Evolutionary conservation across 2,797 vertebrate species (phyloP).

Genomic region (Coccyzus lansbergi): DNA sequence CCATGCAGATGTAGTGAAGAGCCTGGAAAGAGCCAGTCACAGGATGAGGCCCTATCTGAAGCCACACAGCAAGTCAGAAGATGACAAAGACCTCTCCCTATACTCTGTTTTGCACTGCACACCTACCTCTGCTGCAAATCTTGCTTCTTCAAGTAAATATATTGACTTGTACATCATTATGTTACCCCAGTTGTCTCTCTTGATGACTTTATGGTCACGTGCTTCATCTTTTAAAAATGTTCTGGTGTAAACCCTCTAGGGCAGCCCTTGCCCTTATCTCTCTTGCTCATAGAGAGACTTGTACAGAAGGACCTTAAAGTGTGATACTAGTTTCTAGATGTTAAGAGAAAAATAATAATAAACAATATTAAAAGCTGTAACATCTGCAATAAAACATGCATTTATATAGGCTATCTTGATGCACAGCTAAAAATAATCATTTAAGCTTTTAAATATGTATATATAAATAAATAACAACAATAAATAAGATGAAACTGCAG

Average conservation of each 20-base stretch:
- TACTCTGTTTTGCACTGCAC: background rate
- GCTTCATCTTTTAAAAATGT: background rate
- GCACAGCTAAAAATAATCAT: constrained; percentile 39
- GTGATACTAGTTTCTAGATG: background rate
- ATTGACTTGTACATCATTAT: background rate
- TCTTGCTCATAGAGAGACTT: background rate
- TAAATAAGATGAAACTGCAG: constrained; percentile 55
- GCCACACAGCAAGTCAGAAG: background rate
- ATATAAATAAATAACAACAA: constrained; percentile 36
- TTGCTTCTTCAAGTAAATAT: background rate
- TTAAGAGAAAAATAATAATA: constrained; percentile 32
- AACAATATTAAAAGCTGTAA: constrained; percentile 8
- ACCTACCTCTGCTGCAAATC: background rate
- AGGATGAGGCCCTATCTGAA: background rate
- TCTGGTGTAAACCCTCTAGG: accelerated
- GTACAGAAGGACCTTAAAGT: background rate
- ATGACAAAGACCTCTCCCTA: background rate
- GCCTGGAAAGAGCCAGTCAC: background rate
- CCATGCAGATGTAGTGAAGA: background rate
- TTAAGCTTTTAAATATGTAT: constrained; percentile 42
- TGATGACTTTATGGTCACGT: background rate
- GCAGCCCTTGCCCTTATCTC: background rate
- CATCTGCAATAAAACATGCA: background rate
- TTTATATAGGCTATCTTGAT: constrained; percentile 10
- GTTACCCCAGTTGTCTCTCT: background rate